phyloP scores from a whole-genome alignment of 2,797 vertebrate species.

The Sebastes hubbsi region DNA sequence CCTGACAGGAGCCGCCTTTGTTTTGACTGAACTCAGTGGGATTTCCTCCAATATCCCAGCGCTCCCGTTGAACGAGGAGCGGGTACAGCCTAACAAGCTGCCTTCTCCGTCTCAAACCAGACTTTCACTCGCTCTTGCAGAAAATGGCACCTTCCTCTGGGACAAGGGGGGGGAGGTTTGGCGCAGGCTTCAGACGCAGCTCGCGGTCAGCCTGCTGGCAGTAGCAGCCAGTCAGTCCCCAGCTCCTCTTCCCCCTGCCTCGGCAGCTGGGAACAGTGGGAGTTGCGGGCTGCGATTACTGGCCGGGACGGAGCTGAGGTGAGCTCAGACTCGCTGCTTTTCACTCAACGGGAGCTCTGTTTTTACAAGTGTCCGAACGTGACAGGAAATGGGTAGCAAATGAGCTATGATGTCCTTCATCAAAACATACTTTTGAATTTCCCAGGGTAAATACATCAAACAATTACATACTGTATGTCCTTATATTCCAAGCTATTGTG shows the following conservation, averaged over 20 bases:
- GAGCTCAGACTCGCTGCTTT: constrained; percentile 69
- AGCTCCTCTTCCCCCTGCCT: constrained; percentile 39
- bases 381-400: constrained; percentile 65
- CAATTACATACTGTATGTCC: neutral
- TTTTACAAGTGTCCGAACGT: constrained; percentile 60
- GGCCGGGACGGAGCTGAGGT: constrained; percentile 68
- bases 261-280: constrained; percentile 74
- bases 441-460: constrained; percentile 13
- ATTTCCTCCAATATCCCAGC: constrained; percentile 70
- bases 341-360: constrained; percentile 59
- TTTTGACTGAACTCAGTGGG: constrained; percentile 63
- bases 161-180: constrained; percentile 63
- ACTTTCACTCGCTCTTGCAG: constrained; percentile 67
- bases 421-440: constrained; percentile 42
- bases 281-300: constrained; percentile 65
- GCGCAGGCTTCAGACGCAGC: constrained; percentile 66
- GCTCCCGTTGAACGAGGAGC: constrained; percentile 56
- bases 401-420: constrained; percentile 53
- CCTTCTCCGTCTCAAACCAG: constrained; percentile 61
- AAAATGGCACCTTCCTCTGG: constrained; percentile 74
- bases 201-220: constrained; percentile 48
- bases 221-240: constrained; percentile 51
- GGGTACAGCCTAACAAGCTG: constrained; percentile 63
- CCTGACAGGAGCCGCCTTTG: constrained; percentile 52
- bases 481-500: neutral